Evolutionary conservation across 2,888 invertebrate genomes (phyloP).

Genomic region (Hydropsyche betteni): DNA sequence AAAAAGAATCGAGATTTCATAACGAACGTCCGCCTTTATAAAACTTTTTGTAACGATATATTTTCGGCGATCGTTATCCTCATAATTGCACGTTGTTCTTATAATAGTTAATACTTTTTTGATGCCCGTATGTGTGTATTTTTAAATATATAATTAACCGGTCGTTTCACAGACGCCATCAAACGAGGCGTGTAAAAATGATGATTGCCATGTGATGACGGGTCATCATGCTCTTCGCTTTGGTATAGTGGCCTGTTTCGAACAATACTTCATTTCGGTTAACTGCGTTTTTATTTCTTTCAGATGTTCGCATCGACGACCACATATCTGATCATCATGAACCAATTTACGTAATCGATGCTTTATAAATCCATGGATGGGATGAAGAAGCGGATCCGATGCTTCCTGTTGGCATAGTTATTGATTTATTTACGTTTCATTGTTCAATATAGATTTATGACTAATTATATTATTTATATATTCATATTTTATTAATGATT

Average conservation of each 20-base stretch:
- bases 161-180: conserved; percentile 9
- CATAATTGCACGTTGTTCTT: conserved; percentile 7
- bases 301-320: conserved; percentile 38
- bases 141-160: not conserved
- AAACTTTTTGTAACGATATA: not conserved
- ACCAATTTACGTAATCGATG: conserved; percentile 35
- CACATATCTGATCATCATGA: conserved; percentile 40
- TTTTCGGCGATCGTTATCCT: conserved; percentile 10
- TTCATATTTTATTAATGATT: no score
- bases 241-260: conserved; percentile 6
- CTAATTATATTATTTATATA: no score
- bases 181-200: conserved; percentile 22
- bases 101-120: not conserved
- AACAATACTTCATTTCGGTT: conserved; percentile 17
- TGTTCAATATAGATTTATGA: no score
- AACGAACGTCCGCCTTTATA: no score
- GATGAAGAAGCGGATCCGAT: no score
- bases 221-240: not conserved
- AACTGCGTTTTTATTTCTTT: conserved; percentile 23
- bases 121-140: not conserved
- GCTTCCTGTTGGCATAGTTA: no score
- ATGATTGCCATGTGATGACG: conserved; percentile 15
- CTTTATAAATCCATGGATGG: no score
- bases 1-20: no score
- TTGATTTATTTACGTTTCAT: no score